These are phyloP conservation scores for Mesembrinibis cayennensis DNA, from an alignment of 2,113 vertebrate genomes.

Conservation along the genomic window DNA sequence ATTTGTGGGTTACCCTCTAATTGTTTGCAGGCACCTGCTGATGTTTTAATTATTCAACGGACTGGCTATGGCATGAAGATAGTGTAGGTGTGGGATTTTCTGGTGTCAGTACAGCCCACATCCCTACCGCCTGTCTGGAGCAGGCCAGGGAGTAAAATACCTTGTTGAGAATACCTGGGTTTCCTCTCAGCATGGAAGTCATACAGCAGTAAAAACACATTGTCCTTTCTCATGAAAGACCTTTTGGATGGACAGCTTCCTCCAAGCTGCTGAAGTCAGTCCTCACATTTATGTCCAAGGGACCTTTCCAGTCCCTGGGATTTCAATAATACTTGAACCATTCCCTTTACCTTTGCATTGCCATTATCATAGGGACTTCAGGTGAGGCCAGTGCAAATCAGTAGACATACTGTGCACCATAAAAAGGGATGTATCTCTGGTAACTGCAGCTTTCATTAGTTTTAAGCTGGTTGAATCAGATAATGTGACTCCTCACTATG, in stretches of 20 bases:
- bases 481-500: background rate
- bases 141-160: background rate
- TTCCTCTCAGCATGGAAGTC: background rate
- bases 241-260: background rate
- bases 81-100: background rate
- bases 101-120: background rate
- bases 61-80: background rate
- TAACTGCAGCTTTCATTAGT: background rate
- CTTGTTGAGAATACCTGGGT: background rate
- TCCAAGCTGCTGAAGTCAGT: background rate
- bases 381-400: background rate
- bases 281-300: background rate
- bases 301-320: background rate
- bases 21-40: background rate
- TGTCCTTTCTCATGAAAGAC: background rate
- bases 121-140: accelerated
- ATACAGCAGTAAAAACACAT: background rate
- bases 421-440: background rate
- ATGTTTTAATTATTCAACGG: background rate
- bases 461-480: background rate
- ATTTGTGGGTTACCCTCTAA: background rate
- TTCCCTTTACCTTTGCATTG: background rate
- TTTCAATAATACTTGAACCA: background rate
- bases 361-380: background rate
- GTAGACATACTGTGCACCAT: background rate